These are phyloP conservation scores for Pammene aurita DNA, from an alignment of 2,888 invertebrate species.

Conservation along the genomic window DNA sequence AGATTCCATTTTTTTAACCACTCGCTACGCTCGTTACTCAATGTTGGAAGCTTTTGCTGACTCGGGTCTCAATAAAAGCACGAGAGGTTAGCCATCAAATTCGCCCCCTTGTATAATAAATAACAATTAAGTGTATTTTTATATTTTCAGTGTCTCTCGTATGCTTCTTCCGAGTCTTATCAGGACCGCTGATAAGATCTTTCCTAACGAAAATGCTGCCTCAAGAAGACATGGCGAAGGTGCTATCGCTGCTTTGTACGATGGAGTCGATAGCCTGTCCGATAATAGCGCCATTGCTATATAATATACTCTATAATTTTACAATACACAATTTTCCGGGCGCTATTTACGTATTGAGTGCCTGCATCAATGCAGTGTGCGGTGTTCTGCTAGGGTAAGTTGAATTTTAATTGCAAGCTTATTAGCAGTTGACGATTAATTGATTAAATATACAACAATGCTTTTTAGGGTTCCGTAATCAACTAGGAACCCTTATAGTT, in stretches of 20 bases:
- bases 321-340: conserved; percentile 77
- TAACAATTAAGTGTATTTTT: background rate
- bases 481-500: too few species aligned
- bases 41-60: too few species aligned
- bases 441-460: too few species aligned
- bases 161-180: conserved; percentile 68
- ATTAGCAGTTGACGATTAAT: too few species aligned
- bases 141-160: conserved; percentile 57
- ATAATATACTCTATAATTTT: conserved; percentile 81
- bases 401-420: too few species aligned
- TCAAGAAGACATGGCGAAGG: conserved; percentile 76
- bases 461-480: too few species aligned
- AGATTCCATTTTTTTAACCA: too few species aligned
- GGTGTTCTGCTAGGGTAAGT: conserved; percentile 44
- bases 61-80: too few species aligned
- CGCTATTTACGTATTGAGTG: conserved; percentile 60
- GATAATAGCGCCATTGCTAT: conserved; percentile 82
- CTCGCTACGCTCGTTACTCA: too few species aligned
- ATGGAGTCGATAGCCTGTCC: conserved; percentile 83
- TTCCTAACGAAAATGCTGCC: conserved; percentile 79
- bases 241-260: conserved; percentile 83
- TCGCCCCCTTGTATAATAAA: too few species aligned
- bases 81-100: too few species aligned
- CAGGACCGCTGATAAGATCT: conserved; percentile 77
- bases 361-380: conserved; percentile 37